Evolutionary conservation across 2,113 vertebrate genomes (phyloP), one percentile per base, ranked within the genome.

Genomic region (Dasyornis broadbenti): DNA sequence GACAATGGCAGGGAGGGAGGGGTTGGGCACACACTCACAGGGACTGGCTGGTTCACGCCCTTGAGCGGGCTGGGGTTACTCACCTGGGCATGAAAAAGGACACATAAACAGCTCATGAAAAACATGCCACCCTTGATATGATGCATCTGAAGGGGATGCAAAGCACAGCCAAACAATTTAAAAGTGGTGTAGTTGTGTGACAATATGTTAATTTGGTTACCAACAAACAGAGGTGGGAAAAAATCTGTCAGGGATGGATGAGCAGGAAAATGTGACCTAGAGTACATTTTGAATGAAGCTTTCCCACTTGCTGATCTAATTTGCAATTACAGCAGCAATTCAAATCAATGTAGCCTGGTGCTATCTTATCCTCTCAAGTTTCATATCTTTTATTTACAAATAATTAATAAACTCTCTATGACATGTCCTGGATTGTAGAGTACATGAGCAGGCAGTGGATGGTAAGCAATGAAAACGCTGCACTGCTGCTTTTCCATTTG

Each of bases 11-110:
- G 57, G 56, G 75, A 90, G n/a, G 53, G 53, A 69, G 1, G 1
- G 44, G 53, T 65, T 50, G 82, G 65, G 70, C 69, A 75, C 85
- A 42, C 35, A 35, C 0, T 0, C 1, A 1, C 1, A 39, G 40
- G 26, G 57, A 52, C 63, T 10, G 50, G 15, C 59, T 59, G 69
- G 28, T 54, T 92, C 27, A 39, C 0, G 0, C 19, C 20, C 73
- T 14, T 0, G 0, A 73, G n/a, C 0, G 1, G 56, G 44, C 70
- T 82, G 65, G 1, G 9, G 2, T 52, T 54, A 53, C 71, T 86
- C 63, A n/a, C 37, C 56, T 15, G 37, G 17, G 5, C 44, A 45
- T 4, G 26, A 45, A 44, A 15, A 47, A 14, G 35, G 13, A 13
- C 50, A 49, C 49, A 50, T 16, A 2, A 64, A 60, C n/a, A 47